A percentile compares a stretch with the other conserved stretches of the same genome.
Evolutionary conservation across 2,888 invertebrate genomes (phyloP).

Genomic region (Himalopsyche tibetana): DNA sequence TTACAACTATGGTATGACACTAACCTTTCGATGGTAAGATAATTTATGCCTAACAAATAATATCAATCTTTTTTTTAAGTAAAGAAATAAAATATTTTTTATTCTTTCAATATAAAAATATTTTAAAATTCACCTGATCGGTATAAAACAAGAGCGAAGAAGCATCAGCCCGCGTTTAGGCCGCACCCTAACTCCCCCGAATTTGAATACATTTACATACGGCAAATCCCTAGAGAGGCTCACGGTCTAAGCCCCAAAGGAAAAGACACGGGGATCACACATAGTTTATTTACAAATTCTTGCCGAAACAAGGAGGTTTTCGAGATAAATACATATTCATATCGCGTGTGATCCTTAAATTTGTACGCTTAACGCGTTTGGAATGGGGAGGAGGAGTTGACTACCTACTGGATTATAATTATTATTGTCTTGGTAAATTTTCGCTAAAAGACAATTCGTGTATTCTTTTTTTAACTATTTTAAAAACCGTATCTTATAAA

Average conservation of each 20-base stretch:
- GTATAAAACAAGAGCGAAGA: conserved; percentile 32
- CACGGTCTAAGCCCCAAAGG: conserved; percentile 54
- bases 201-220: conserved; percentile 61
- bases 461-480: too few species aligned
- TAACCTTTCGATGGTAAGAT: too few species aligned
- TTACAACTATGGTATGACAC: too few species aligned
- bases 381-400: background rate
- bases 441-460: background rate
- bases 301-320: conserved; percentile 52
- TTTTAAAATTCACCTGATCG: conserved; percentile 7
- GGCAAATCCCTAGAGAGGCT: conserved; percentile 51
- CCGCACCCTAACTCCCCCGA: background rate
- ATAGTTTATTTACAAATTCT: conserved; percentile 58
- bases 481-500: too few species aligned
- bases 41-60: too few species aligned
- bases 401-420: background rate
- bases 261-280: conserved; percentile 36
- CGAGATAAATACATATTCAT: conserved; percentile 53
- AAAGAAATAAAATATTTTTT: too few species aligned
- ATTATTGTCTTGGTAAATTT: background rate
- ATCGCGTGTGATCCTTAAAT: conserved; percentile 54
- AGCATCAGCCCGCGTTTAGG: background rate
- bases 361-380: conserved; percentile 43
- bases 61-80: too few species aligned
- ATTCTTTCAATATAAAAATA: too few species aligned